Conservation (phyloP, 2,888 invertebrate species). For the Camptogramma bilineatum region DNA sequence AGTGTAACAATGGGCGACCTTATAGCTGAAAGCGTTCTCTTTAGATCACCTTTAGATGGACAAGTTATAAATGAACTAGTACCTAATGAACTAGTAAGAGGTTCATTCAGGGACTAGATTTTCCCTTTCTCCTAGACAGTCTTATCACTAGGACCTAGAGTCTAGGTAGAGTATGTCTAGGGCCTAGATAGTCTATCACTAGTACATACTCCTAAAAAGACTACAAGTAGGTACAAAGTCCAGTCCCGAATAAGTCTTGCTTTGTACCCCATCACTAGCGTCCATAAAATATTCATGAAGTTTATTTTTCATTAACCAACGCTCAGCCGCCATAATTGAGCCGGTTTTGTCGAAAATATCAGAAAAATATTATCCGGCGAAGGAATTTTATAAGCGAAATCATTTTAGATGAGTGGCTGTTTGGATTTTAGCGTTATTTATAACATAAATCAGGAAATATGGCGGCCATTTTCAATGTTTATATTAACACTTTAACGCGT, state of each 20-base stretch:
- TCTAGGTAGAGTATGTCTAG: no score
- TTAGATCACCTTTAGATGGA: no score
- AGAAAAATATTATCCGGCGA: conserved; percentile 31
- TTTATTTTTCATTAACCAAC: conserved; percentile 68
- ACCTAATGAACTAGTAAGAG: no score
- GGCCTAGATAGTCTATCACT: no score
- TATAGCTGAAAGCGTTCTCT: no score
- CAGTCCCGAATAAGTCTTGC: not conserved
- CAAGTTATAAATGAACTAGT: no score
- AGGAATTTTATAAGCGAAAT: conserved; percentile 28
- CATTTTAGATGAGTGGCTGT: conserved; percentile 10
- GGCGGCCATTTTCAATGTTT: not conserved
- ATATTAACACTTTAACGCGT: not conserved
- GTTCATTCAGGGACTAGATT: no score
- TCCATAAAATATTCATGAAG: conserved; percentile 47
- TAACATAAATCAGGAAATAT: not conserved
- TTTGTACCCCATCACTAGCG: conserved; percentile 34
- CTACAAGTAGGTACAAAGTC: not conserved
- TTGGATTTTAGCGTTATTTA: not conserved
- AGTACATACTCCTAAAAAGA: not conserved
- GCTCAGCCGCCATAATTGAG: conserved; percentile 61
- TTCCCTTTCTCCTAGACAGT: no score
- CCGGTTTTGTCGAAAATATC: conserved; percentile 32
- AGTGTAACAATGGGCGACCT: no score
- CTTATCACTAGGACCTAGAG: no score